Percentiles rank a stretch among this genome's conserved stretches.
phyloP scores from a whole-genome alignment of 1,140 invertebrate species.

The Lamellibrachia luymesi region DNA sequence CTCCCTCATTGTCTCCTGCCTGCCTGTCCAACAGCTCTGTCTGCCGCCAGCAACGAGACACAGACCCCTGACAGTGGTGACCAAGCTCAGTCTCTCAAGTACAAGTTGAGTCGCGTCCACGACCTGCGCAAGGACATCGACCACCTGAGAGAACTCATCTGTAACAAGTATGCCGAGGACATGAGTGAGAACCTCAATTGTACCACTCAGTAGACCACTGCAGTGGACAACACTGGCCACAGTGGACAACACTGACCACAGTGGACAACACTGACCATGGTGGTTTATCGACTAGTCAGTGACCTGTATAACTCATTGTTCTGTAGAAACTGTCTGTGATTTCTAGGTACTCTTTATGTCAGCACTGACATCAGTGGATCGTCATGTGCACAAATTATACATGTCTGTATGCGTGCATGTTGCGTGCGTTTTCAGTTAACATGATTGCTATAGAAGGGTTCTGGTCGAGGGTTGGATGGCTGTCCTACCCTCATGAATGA shows the following conservation, averaged over 20 bases:
- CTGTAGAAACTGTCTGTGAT: background rate
- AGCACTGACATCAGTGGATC: background rate
- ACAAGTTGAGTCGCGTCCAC: slow-evolving; percentile 40
- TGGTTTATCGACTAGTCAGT: background rate
- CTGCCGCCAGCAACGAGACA: background rate
- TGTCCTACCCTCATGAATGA: background rate
- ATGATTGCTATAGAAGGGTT: background rate
- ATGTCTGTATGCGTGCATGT: no score
- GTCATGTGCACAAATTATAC: no score
- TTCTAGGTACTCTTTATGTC: background rate
- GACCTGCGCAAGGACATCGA: slow-evolving; percentile 46
- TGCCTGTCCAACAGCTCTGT: background rate
- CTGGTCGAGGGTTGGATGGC: background rate
- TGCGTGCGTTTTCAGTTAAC: background rate
- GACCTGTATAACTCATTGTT: background rate
- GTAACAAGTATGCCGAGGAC: slow-evolving; percentile 50
- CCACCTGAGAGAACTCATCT: slow-evolving; percentile 41
- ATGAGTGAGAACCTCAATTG: slow-evolving; percentile 48
- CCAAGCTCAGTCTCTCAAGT: slow-evolving; percentile 25
- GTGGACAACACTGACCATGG: no score
- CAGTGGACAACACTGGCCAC: background rate
- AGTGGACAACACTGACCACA: background rate
- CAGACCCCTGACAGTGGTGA: background rate
- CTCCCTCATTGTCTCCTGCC: background rate
- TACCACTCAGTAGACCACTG: slow-evolving; percentile 3